Evolutionary conservation across 2,888 invertebrate species (phyloP).

Genomic region (Chaetogeoica ovagalla): DNA sequence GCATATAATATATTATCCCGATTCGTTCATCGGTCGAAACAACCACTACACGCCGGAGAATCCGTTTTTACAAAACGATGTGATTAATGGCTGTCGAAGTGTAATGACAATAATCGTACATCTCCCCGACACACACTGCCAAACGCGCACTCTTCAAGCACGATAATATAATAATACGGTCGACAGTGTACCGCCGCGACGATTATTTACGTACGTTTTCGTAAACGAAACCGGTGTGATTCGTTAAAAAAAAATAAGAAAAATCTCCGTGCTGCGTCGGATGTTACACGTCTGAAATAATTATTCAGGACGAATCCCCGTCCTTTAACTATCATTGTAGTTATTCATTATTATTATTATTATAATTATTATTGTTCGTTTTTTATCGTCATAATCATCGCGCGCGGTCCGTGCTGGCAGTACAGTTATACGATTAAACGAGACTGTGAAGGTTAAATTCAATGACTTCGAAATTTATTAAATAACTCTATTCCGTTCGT

Average conservation of each 20-base stretch:
- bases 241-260: neutral
- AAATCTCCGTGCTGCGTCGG: too few species aligned
- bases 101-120: neutral
- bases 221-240: neutral
- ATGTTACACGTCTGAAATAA: too few species aligned
- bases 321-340: too few species aligned
- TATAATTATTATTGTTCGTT: too few species aligned
- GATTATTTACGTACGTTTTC: neutral
- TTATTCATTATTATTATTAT: too few species aligned
- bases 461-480: too few species aligned
- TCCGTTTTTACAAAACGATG: neutral
- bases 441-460: too few species aligned
- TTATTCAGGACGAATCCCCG: too few species aligned
- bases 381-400: too few species aligned
- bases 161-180: neutral
- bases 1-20: neutral
- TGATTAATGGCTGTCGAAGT: conserved; percentile 4
- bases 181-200: neutral
- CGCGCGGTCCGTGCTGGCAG: too few species aligned
- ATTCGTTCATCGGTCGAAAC: neutral
- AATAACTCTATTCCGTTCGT: too few species aligned
- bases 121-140: neutral
- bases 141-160: neutral
- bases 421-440: too few species aligned
- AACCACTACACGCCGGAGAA: neutral